phyloP scores from a whole-genome alignment of 2,113 vertebrate genomes.

The Melozone crissalis region DNA sequence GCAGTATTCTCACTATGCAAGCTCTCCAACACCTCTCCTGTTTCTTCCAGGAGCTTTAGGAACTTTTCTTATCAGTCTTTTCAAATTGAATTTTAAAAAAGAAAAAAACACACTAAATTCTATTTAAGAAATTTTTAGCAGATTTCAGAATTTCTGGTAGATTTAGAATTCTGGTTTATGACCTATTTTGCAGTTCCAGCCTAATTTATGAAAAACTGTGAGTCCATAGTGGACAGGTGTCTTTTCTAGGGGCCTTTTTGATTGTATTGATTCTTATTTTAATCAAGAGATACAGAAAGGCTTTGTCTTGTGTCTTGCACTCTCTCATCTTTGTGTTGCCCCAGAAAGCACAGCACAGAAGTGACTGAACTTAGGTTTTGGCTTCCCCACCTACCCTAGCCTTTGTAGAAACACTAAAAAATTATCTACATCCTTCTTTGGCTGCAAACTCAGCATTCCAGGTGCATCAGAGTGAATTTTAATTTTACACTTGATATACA shows the following conservation, averaged over 20 bases:
- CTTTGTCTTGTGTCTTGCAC: rapidly evolving
- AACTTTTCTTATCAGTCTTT: neutral
- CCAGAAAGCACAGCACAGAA: rapidly evolving
- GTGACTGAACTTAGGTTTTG: neutral
- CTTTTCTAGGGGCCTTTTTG: neutral
- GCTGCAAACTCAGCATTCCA: neutral
- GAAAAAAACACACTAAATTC: neutral
- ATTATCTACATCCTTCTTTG: neutral
- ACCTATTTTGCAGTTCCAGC: neutral
- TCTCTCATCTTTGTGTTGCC: neutral
- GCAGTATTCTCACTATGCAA: neutral
- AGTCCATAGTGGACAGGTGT: neutral
- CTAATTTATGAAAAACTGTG: neutral
- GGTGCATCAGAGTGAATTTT: neutral
- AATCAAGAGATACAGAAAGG: neutral
- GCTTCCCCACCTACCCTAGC: rapidly evolving
- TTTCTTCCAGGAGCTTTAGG: neutral
- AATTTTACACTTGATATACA: conserved; percentile 14
- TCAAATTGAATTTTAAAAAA: neutral
- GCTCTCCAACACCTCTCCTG: neutral
- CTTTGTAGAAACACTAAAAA: neutral
- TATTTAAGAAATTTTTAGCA: neutral
- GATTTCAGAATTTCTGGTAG: neutral
- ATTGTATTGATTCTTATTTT: neutral
- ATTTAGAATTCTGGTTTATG: neutral